phyloP scores from a whole-genome alignment of 2,113 vertebrate genomes.

The Halichoerus grypus region DNA sequence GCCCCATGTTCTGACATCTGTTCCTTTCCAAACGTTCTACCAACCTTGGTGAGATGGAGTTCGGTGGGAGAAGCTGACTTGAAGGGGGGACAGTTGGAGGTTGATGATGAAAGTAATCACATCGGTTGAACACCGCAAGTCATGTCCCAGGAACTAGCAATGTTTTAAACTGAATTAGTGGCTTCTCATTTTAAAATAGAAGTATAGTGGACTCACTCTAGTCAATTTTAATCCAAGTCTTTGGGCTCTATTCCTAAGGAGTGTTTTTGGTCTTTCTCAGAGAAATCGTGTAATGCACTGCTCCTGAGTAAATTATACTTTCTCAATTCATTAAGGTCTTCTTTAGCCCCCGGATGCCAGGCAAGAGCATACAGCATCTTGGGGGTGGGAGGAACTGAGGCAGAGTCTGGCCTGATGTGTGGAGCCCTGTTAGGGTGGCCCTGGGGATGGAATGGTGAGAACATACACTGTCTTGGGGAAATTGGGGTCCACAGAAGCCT shows the following conservation, averaged over 20 bases:
- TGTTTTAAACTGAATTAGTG: constrained; percentile 86
- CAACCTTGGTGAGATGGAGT: constrained; percentile 94
- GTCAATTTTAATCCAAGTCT: constrained; percentile 84
- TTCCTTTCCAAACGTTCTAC: constrained; percentile 97
- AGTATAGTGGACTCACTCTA: constrained; percentile 73
- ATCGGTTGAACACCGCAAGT: constrained; percentile 87
- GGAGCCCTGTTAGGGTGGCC: too few species aligned
- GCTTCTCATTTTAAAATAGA: constrained; percentile 82
- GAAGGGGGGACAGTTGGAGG: constrained; percentile 78
- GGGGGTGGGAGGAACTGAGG: background rate
- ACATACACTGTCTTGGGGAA: background rate
- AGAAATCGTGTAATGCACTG: background rate
- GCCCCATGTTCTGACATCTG: constrained; percentile 95
- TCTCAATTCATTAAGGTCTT: constrained; percentile 55
- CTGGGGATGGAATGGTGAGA: background rate
- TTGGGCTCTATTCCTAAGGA: constrained; percentile 65
- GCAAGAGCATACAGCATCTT: background rate
- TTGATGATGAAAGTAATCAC: constrained; percentile 86
- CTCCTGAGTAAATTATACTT: constrained; percentile 58
- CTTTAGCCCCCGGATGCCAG: background rate
- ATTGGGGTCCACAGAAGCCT: background rate
- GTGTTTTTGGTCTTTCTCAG: constrained; percentile 76
- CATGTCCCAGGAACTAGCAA: constrained; percentile 85
- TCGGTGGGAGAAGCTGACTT: constrained; percentile 86
- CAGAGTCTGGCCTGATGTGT: background rate